These are phyloP conservation scores for Tapirus indicus DNA, from an alignment of 2,797 vertebrate genomes.

Conservation along the genomic window DNA sequence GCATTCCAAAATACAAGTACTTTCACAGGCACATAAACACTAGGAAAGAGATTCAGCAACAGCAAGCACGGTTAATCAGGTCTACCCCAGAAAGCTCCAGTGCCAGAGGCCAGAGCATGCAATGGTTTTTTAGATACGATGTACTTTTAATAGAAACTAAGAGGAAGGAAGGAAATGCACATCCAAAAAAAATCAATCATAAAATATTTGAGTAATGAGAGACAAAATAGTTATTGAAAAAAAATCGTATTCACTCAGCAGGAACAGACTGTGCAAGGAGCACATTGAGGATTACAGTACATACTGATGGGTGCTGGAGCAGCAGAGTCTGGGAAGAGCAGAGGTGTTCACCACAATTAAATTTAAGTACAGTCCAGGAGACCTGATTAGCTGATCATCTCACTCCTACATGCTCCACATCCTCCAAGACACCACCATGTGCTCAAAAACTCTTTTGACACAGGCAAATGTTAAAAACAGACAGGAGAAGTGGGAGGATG, in stretches of 20 bases:
- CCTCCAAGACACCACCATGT: background rate
- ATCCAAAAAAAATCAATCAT: slow-evolving; percentile 70
- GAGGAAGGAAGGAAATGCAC: slow-evolving; percentile 71
- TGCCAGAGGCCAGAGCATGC: slow-evolving; percentile 6
- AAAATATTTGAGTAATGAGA: slow-evolving; percentile 61
- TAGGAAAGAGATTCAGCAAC: background rate
- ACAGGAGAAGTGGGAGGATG: background rate
- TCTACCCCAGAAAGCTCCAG: background rate
- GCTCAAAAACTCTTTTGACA: background rate
- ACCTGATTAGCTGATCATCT: background rate
- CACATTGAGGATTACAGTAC: background rate
- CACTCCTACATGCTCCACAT: background rate
- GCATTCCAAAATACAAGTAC: background rate
- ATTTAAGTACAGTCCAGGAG: background rate
- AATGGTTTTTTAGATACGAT: background rate
- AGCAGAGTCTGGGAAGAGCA: background rate
- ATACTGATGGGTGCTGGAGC: background rate
- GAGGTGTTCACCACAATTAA: background rate
- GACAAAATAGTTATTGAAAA: slow-evolving; percentile 52
- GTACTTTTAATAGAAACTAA: slow-evolving; percentile 70
- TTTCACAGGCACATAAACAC: background rate
- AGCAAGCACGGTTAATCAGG: background rate
- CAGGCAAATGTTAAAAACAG: slow-evolving; percentile 13
- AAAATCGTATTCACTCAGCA: background rate
- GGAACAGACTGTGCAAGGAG: background rate